Evolutionary conservation across 2,797 vertebrate species (phyloP), one percentile per base, ranked within the genome.

Genomic region (Calcarius lapponicus): DNA sequence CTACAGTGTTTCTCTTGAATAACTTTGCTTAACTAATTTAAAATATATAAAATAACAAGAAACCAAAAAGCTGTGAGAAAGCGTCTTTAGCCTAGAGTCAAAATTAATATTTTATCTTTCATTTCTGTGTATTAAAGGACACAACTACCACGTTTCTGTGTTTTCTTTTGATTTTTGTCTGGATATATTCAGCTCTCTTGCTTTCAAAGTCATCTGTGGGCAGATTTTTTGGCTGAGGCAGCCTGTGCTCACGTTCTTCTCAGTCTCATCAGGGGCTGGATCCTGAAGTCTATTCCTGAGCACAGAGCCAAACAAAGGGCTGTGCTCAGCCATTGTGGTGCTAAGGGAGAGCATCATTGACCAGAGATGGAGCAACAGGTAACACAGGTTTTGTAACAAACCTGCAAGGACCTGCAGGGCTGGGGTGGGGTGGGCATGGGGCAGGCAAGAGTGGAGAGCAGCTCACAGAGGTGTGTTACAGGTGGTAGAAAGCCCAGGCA

Each of bases 141-240:
- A 31, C 1, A 0, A 51, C 19, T 90, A 66, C 22, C n/a, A 62
- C 0, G 0, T 76, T 69, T 85, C 36, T 51, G 15, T 58, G n/a
- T 36, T 84, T 66, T 71, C 19, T 61, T 75, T 80, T 50, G 16
- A 43, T 66, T 66, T 88, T 86, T 54, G 9, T 61, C 38, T 85
- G 53, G 21, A 40, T 64, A 24, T 56, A 15, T 74, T 92, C 32
- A 83, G 40, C 12, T 62, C 20, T 56, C 18, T 50, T 56, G n/a
- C 61, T 32, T 88, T 88, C 48, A 36, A 51, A 86, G 11, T 34
- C 72, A 58, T 43, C 40, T 1, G 8, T 48, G 53, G 61, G 40
- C 22, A 74, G 53, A 72, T 34, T 51, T 58, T 91, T 83, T 42
- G 31, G 24, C 53, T 74, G 18, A 42, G 14, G 24, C 21, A 81